Percentiles rank a stretch among this genome's conserved stretches.
Evolutionary conservation across 2,888 invertebrate genomes (phyloP).

Genomic region (Eulithis prunata): DNA sequence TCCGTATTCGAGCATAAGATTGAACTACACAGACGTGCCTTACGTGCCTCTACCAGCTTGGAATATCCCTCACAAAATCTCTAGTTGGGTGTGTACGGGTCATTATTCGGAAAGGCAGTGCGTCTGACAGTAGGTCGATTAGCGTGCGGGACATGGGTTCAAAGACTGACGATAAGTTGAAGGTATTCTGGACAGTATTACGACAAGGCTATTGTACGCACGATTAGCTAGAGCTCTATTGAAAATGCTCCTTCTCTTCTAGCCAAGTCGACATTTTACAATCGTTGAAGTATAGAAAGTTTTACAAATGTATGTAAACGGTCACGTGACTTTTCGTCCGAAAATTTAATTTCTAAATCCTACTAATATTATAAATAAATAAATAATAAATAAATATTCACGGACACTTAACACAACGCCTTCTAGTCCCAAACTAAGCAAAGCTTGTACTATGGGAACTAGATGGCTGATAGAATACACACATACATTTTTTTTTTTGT

Average conservation of each 20-base stretch:
- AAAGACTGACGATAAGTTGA: constrained; percentile 59
- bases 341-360: too few species aligned
- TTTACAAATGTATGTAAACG: too few species aligned
- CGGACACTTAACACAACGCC: too few species aligned
- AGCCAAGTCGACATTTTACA: not conserved
- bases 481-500: too few species aligned
- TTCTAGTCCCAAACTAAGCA: too few species aligned
- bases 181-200: constrained; percentile 33
- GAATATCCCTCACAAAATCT: constrained; percentile 20
- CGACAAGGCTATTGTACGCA: constrained; percentile 32
- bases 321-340: too few species aligned
- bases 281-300: not conserved
- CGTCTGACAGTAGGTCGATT: constrained; percentile 76
- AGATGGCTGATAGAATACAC: too few species aligned
- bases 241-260: constrained; percentile 1
- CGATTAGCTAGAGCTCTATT: constrained; percentile 24
- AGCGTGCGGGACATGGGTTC: constrained; percentile 68
- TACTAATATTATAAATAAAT: too few species aligned
- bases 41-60: not conserved
- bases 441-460: too few species aligned
- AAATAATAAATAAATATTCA: too few species aligned
- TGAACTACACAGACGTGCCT: too few species aligned
- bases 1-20: too few species aligned
- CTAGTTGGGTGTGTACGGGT: constrained; percentile 39
- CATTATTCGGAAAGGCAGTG: constrained; percentile 68